Evolutionary conservation across 2,888 invertebrate genomes (phyloP), one percentile per base, ranked within the genome.

Genomic region (Lutraria lutraria): DNA sequence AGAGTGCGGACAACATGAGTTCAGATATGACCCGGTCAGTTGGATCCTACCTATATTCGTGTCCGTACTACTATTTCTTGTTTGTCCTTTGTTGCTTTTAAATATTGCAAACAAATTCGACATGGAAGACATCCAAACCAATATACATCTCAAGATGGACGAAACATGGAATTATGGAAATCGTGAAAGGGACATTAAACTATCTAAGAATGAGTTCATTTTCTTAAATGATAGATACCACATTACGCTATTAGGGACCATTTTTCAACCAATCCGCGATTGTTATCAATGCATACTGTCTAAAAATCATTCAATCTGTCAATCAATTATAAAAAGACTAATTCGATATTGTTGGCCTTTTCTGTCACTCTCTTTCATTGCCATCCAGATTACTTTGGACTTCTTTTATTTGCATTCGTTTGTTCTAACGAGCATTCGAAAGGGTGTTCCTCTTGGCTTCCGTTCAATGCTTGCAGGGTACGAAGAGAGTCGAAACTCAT

Each of bases 381-480:
- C 54, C 19, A 12, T 93, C 0, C 91, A 93, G 83, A 81, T 93
- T 43, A 43, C 84, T 16, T 83, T 93, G 16, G 91, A 93, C 85
- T 81, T 60, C 21, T 31, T 53, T 16, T 88, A 88, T 68, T 63
- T 92, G 6, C 60, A 84, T 21, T 34, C 83, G 10, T 91, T 89
- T 83, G 88, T 93, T 3, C 79, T 87, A 15, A 85, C 84, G 6
- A 89, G 92, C 84, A 90, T 93, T 21, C 43, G 87, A 6, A 90
- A 91, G 54, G 93, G 93, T 1, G 91, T 91, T 16, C 93, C 92
- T 15, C 86, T 92, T 79, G 93, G 91, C 6, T 93, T 93, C 81
- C 68, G 91, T 4, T 93, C 93, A 2, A 89, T 93, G 81, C 52
- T 90, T 2, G 88, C 93, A 2, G 93, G 93, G 21, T 92, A 89